These are phyloP conservation scores for Chaetodon auriga DNA, from an alignment of 2,113 vertebrate species.

Conservation along the genomic window DNA sequence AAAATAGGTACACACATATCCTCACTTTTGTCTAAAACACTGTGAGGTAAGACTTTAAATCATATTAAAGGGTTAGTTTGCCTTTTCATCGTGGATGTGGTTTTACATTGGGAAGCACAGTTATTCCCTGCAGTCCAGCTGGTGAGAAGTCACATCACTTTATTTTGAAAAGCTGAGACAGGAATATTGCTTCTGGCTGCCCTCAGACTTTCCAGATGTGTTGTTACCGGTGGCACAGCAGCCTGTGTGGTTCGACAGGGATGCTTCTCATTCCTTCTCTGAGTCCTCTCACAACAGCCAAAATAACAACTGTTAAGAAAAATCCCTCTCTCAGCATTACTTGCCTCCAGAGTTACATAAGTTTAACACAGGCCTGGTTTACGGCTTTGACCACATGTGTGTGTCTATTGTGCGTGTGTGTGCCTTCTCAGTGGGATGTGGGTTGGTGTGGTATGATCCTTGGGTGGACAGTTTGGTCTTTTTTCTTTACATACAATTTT, in stretches of 20 bases:
- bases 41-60: not conserved
- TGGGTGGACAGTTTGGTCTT: slow-evolving; percentile 5
- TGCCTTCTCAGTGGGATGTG: slow-evolving; percentile 14
- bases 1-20: too few relatives aligned
- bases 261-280: slow-evolving; percentile 65
- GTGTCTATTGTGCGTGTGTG: slow-evolving; percentile 5
- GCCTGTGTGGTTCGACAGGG: slow-evolving; percentile 39
- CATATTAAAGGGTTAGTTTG: too few relatives aligned
- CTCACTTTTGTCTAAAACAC: too few relatives aligned
- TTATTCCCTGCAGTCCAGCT: not conserved
- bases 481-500: not conserved
- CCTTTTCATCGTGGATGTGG: not conserved
- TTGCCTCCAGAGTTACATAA: slow-evolving; percentile 36
- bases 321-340: slow-evolving; percentile 43
- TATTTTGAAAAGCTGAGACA: not conserved
- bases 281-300: slow-evolving; percentile 23
- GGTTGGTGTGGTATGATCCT: not conserved
- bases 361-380: slow-evolving; percentile 16
- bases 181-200: not conserved
- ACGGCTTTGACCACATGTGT: slow-evolving; percentile 6
- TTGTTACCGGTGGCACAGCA: slow-evolving; percentile 28
- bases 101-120: not conserved
- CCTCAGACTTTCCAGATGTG: slow-evolving; percentile 62
- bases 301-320: slow-evolving; percentile 46
- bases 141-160: not conserved